Percentiles rank a stretch among this genome's conserved stretches.
Evolutionary conservation across 2,888 invertebrate genomes (phyloP).

Genomic region (Mamestra brassicae): DNA sequence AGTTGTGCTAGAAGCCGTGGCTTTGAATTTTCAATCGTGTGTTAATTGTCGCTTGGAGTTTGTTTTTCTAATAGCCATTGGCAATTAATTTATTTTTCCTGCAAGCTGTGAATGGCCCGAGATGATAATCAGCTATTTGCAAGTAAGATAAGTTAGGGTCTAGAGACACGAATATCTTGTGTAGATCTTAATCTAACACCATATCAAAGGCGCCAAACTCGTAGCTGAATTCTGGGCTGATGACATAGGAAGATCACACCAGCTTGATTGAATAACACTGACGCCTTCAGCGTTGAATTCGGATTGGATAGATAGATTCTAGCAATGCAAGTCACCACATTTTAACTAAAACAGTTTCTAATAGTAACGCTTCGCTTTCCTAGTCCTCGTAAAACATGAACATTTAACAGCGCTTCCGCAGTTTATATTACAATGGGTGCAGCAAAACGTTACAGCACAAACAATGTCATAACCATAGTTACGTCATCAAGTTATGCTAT

Average conservation of each 20-base stretch:
- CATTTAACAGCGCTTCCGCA: slow-evolving; percentile 4
- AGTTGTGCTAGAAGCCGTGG: slow-evolving; percentile 13
- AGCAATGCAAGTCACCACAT: background rate
- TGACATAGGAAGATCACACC: background rate
- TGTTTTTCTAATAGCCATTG: slow-evolving; percentile 32
- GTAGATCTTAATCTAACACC: background rate
- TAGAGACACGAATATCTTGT: background rate
- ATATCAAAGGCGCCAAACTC: background rate
- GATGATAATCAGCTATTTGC: slow-evolving; percentile 3
- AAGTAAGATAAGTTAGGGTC: background rate
- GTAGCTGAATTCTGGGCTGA: background rate
- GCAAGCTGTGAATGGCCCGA: background rate
- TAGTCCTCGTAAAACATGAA: slow-evolving; percentile 1
- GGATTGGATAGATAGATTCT: background rate
- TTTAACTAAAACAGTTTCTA: background rate
- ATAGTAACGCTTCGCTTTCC: background rate
- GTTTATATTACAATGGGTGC: slow-evolving; percentile 24
- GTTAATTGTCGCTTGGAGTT: slow-evolving; percentile 36
- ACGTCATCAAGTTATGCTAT: slow-evolving; percentile 27
- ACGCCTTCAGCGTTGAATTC: background rate
- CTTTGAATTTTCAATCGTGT: slow-evolving; percentile 45
- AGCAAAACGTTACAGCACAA: slow-evolving; percentile 26
- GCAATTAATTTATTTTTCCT: slow-evolving; percentile 36
- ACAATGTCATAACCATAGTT: slow-evolving; percentile 32
- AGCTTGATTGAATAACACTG: background rate